phyloP scores from a whole-genome alignment of 2,888 invertebrate species.

The Cyclophora albipunctata region DNA sequence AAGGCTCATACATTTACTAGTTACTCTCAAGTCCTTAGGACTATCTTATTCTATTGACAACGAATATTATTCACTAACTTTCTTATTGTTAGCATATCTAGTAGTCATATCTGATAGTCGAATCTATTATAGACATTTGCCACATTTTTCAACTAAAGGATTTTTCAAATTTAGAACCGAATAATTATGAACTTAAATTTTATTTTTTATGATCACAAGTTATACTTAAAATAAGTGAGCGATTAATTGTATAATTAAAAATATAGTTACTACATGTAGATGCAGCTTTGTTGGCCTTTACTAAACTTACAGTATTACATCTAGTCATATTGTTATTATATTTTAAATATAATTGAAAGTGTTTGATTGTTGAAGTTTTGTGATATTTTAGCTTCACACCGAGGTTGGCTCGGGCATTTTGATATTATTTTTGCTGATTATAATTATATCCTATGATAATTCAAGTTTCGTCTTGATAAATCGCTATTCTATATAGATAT shows the following conservation, averaged over 20 bases:
- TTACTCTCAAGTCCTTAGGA: constrained; percentile 42
- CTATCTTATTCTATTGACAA: constrained; percentile 43
- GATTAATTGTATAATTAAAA: neutral
- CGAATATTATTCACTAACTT: constrained; percentile 47
- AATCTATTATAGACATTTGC: constrained; percentile 28
- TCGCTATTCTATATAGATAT: constrained; percentile 48
- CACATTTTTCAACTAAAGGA: constrained; percentile 17
- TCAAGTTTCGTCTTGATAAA: constrained; percentile 33
- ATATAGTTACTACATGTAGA: constrained; percentile 2
- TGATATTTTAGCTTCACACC: neutral
- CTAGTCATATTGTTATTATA: constrained; percentile 16
- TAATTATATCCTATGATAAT: constrained; percentile 20
- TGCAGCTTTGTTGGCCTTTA: constrained; percentile 10
- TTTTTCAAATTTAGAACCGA: neutral
- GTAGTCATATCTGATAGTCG: constrained; percentile 57
- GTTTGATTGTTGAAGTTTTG: constrained; percentile 17
- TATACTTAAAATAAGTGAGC: neutral
- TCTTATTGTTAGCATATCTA: constrained; percentile 60
- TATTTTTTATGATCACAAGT: neutral
- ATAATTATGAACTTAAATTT: neutral
- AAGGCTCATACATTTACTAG: constrained; percentile 38
- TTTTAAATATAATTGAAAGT: constrained; percentile 23
- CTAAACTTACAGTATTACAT: constrained; percentile 12
- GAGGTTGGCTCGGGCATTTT: too few relatives aligned
- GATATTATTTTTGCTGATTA: too few relatives aligned